Evolutionary conservation across 2,888 invertebrate genomes (phyloP).

Genomic region (Melinaea marsaeus): DNA sequence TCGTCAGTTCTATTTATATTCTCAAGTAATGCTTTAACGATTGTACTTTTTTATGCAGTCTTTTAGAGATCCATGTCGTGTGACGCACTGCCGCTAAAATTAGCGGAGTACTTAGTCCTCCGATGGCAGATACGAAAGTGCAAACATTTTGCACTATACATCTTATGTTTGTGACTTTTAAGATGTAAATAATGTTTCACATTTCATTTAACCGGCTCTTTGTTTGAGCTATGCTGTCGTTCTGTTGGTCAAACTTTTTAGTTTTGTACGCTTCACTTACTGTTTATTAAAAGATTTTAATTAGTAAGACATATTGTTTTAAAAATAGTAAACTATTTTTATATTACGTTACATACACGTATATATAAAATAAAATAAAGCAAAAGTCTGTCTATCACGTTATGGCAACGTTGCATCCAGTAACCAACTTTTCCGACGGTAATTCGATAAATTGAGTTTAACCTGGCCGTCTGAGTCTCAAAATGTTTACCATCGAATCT

Average conservation of each 20-base stretch:
- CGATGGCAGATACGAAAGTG: slow-evolving; percentile 14
- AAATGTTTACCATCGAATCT: not conserved
- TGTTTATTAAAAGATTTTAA: too few relatives aligned
- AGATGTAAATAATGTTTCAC: slow-evolving; percentile 7
- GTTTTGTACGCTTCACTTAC: too few relatives aligned
- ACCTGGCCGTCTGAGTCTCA: not conserved
- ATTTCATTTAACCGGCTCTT: too few relatives aligned
- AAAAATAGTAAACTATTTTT: not conserved
- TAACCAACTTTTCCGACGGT: slow-evolving; percentile 2
- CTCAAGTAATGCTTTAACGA: slow-evolving; percentile 5
- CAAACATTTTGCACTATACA: slow-evolving; percentile 1
- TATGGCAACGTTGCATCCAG: not conserved
- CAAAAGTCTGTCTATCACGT: not conserved
- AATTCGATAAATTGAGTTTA: slow-evolving; percentile 2
- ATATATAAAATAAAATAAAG: not conserved
- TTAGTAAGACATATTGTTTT: not conserved
- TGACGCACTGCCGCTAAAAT: slow-evolving; percentile 36
- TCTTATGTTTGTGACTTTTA: slow-evolving; percentile 1
- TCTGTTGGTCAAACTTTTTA: too few relatives aligned
- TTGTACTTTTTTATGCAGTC: slow-evolving; percentile 13
- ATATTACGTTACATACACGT: not conserved
- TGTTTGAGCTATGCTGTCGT: too few relatives aligned
- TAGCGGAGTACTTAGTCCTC: slow-evolving; percentile 21
- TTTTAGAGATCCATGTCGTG: slow-evolving; percentile 25
- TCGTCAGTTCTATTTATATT: not conserved